A percentile compares a stretch with the other conserved stretches of the same genome.
phyloP scores from a whole-genome alignment of 2,113 vertebrate species.

The Oreocharis arfaki region DNA sequence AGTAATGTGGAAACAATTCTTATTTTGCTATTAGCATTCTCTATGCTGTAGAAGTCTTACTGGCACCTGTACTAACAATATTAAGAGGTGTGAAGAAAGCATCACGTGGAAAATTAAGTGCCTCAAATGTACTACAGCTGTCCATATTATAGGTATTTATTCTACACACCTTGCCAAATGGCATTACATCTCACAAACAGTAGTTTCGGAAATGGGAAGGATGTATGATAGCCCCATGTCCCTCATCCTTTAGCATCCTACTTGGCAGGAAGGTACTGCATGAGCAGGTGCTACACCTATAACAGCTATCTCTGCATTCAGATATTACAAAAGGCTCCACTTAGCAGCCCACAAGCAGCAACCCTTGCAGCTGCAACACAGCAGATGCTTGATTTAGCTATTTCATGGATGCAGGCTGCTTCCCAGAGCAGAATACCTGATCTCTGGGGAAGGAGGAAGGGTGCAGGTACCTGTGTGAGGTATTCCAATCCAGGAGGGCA shows the following conservation, averaged over 20 bases:
- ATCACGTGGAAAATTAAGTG: background rate
- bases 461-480: conserved; percentile 68
- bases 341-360: background rate
- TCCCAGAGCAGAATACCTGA: background rate
- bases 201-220: background rate
- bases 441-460: background rate
- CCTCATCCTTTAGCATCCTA: background rate
- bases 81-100: background rate
- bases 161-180: background rate
- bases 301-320: background rate
- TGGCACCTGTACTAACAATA: background rate
- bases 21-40: background rate
- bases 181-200: background rate
- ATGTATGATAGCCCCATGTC: background rate
- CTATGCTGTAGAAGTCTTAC: background rate
- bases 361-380: background rate
- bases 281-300: background rate
- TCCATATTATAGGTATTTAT: background rate
- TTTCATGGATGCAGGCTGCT: background rate
- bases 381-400: background rate
- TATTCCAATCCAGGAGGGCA: conserved; percentile 77
- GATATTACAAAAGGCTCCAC: background rate
- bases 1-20: background rate
- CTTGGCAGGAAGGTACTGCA: background rate
- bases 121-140: background rate